Evolutionary conservation across 2,888 invertebrate species (phyloP).

Genomic region (Agrotis clavis): DNA sequence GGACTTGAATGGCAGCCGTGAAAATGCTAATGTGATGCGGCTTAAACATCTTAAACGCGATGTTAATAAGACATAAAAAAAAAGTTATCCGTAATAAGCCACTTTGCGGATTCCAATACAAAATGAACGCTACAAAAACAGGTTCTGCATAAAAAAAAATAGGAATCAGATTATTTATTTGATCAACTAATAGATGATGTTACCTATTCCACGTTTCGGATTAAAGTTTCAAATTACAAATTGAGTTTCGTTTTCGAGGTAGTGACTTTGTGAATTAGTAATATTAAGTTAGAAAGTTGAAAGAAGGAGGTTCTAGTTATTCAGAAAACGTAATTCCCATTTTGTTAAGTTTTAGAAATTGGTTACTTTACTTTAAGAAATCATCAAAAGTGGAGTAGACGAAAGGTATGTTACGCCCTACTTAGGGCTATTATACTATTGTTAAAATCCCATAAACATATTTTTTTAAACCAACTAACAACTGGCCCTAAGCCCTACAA

Average conservation of each 20-base stretch:
- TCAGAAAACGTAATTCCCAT: slow-evolving; percentile 10
- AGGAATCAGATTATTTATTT: slow-evolving; percentile 34
- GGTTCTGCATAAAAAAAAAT: slow-evolving; percentile 15
- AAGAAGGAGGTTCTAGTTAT: slow-evolving; percentile 9
- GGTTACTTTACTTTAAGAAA: slow-evolving; percentile 1
- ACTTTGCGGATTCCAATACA: slow-evolving; percentile 22
- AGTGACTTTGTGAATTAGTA: slow-evolving; percentile 21
- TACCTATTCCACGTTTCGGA: slow-evolving; percentile 26
- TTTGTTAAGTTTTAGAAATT: slow-evolving; percentile 11
- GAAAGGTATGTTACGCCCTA: neutral
- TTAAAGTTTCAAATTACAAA: slow-evolving; percentile 46
- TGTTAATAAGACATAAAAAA: slow-evolving; percentile 50
- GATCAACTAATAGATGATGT: slow-evolving; percentile 17
- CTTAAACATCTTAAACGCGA: slow-evolving; percentile 58
- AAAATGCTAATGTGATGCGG: slow-evolving; percentile 78
- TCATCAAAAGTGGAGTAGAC: neutral
- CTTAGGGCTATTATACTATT: too few species aligned
- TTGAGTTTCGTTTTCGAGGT: slow-evolving; percentile 22
- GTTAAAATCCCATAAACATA: too few species aligned
- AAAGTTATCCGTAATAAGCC: slow-evolving; percentile 38
- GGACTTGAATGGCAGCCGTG: slow-evolving; percentile 78
- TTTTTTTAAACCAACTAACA: too few species aligned
- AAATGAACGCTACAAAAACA: slow-evolving; percentile 11
- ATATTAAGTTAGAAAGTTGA: slow-evolving; percentile 21
- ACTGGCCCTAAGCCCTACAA: too few species aligned